These are phyloP conservation scores for Cremastinae sp. DNA, from an alignment of 2,888 invertebrate species.

Conservation along the genomic window DNA sequence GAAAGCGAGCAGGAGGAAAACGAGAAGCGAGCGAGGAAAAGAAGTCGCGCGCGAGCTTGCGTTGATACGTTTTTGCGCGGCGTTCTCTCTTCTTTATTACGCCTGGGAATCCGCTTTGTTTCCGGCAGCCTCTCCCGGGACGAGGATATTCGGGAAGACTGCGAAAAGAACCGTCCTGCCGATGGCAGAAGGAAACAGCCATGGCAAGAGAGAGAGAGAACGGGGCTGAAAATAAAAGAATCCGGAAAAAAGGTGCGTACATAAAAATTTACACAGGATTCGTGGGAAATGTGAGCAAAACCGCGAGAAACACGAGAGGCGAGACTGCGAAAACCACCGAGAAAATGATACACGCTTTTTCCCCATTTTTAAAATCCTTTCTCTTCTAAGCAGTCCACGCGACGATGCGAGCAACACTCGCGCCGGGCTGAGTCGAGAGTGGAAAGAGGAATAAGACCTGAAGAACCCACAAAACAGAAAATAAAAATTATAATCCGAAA, in stretches of 20 bases:
- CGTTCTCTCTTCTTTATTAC: slow-evolving; percentile 72
- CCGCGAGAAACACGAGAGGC: slow-evolving; percentile 30
- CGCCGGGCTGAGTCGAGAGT: neutral
- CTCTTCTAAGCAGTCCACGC: neutral
- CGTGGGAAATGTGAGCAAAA: slow-evolving; percentile 36
- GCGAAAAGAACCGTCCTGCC: slow-evolving; percentile 50
- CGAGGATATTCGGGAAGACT: slow-evolving; percentile 45
- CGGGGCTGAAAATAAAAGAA: slow-evolving; percentile 13
- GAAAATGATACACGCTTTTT: slow-evolving; percentile 48
- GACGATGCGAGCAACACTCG: neutral
- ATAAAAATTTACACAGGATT: slow-evolving; percentile 35
- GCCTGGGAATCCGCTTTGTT: slow-evolving; percentile 77
- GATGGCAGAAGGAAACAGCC: slow-evolving; percentile 11
- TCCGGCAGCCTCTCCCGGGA: slow-evolving; percentile 68
- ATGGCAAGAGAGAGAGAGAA: too few species aligned
- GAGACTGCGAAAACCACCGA: slow-evolving; percentile 22
- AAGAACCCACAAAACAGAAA: too few species aligned
- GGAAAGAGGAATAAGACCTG: too few species aligned
- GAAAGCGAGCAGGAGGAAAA: slow-evolving; percentile 39
- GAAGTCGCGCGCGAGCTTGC: slow-evolving; percentile 56
- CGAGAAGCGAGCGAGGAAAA: too few species aligned
- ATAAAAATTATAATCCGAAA: too few species aligned
- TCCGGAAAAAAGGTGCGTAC: neutral
- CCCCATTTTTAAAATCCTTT: too few species aligned
- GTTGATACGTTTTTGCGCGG: slow-evolving; percentile 71